phyloP scores from a whole-genome alignment of 2,888 invertebrate species.

The Icerya purchasi region DNA sequence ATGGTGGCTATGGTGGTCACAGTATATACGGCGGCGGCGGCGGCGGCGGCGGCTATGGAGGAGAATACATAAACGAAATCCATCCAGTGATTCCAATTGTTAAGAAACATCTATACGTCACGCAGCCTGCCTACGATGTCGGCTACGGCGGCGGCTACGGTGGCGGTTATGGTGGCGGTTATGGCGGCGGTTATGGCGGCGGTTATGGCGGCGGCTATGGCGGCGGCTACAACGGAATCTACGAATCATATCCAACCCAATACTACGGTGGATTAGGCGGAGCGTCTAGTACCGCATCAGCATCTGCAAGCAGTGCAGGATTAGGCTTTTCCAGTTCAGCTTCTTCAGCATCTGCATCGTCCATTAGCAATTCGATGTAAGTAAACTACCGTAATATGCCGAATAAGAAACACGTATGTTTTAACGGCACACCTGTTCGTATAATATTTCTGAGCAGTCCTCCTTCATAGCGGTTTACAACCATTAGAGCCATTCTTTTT shows the following conservation, averaged over 20 bases:
- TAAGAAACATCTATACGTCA: neutral
- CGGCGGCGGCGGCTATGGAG: slow-evolving; percentile 19
- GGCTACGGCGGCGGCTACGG: slow-evolving; percentile 18
- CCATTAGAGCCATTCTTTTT: too few relatives aligned
- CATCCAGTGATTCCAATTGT: neutral
- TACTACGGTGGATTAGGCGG: neutral
- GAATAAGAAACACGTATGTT: too few relatives aligned
- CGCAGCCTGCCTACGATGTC: slow-evolving; percentile 10
- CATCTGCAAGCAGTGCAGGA: neutral
- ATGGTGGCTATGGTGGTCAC: slow-evolving; percentile 16
- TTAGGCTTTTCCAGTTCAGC: neutral
- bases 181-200: slow-evolving; percentile 17
- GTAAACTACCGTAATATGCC: too few relatives aligned
- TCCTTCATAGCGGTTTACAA: too few relatives aligned
- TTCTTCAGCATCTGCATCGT: neutral
- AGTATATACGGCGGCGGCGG: slow-evolving; percentile 3
- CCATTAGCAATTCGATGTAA: too few relatives aligned
- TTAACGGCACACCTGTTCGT: too few relatives aligned
- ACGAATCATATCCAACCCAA: slow-evolving; percentile 7
- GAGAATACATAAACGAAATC: slow-evolving; percentile 17
- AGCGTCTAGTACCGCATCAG: neutral
- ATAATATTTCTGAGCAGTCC: too few relatives aligned
- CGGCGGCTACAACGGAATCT: slow-evolving; percentile 14
- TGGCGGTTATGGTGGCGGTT: slow-evolving; percentile 18
- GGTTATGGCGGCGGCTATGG: slow-evolving; percentile 17